Percentiles rank a stretch among this genome's conserved stretches.
phyloP scores from a whole-genome alignment of 2,113 vertebrate species.

The Labeo catla region DNA sequence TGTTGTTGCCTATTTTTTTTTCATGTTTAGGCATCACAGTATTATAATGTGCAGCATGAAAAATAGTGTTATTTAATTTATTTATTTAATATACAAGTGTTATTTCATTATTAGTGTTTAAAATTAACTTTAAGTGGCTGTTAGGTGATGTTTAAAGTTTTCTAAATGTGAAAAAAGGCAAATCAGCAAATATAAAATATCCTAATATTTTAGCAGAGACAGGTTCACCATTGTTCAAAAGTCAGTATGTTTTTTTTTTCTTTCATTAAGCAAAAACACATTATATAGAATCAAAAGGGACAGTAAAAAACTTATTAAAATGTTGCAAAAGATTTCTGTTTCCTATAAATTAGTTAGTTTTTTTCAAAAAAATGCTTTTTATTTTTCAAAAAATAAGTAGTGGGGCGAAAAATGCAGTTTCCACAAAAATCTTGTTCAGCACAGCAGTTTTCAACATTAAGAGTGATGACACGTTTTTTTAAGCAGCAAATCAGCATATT shows the following conservation, averaged over 20 bases:
- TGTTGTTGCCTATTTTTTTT: neutral
- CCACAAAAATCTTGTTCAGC: neutral
- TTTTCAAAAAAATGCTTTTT: too few species aligned
- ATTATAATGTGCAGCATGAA: neutral
- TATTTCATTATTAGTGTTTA: neutral
- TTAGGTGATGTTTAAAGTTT: neutral
- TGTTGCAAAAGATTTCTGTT: neutral
- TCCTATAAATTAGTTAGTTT: too few species aligned
- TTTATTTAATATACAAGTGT: neutral
- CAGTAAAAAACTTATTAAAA: neutral
- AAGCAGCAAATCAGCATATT: neutral
- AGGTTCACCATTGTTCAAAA: neutral
- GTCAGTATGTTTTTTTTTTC: neutral
- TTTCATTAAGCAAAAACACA: neutral
- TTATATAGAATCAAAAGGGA: neutral
- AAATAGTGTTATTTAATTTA: neutral
- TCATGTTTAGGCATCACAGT: neutral
- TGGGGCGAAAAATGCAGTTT: neutral
- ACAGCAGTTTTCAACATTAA: neutral
- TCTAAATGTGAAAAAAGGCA: neutral
- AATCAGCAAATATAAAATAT: neutral
- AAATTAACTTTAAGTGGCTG: neutral
- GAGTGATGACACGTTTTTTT: neutral
- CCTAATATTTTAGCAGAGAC: neutral
- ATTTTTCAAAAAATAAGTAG: too few species aligned